These are phyloP conservation scores for Thereva unica DNA, from an alignment of 2,888 invertebrate species.

Conservation along the genomic window DNA sequence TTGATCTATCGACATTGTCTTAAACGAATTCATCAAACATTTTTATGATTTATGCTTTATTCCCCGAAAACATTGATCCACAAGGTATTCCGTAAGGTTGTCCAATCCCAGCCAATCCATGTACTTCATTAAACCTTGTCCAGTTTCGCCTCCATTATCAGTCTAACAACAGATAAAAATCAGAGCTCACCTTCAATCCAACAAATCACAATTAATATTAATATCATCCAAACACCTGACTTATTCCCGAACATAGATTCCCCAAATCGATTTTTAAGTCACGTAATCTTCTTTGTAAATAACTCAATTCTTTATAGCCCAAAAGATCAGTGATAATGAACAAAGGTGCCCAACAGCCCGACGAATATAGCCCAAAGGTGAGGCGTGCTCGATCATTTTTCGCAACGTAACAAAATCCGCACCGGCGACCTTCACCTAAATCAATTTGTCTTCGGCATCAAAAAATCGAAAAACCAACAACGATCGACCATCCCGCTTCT, in stretches of 20 bases:
- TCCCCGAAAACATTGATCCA: no score
- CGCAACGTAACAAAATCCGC: constrained; percentile 29
- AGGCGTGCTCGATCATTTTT: constrained; percentile 21
- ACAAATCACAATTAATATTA: neutral
- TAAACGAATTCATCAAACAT: no score
- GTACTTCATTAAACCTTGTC: no score
- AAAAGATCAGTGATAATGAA: constrained; percentile 20
- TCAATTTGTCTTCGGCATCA: constrained; percentile 34
- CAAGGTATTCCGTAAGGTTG: no score
- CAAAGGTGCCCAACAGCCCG: constrained; percentile 1
- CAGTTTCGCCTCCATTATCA: no score
- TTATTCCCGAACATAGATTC: constrained; percentile 3
- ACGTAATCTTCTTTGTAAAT: constrained; percentile 30
- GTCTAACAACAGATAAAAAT: no score
- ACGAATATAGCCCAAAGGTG: constrained; percentile 13
- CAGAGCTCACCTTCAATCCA: neutral
- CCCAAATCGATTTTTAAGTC: constrained; percentile 2
- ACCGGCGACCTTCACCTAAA: constrained; percentile 34
- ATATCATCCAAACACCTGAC: constrained; percentile 6
- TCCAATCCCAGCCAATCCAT: no score
- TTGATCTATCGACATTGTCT: no score
- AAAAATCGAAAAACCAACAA: constrained; percentile 25
- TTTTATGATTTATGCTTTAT: no score
- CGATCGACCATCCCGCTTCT: constrained; percentile 14
- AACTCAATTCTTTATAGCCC: constrained; percentile 25